Evolutionary conservation across 2,888 invertebrate species (phyloP).

Genomic region (Euclidia mi): DNA sequence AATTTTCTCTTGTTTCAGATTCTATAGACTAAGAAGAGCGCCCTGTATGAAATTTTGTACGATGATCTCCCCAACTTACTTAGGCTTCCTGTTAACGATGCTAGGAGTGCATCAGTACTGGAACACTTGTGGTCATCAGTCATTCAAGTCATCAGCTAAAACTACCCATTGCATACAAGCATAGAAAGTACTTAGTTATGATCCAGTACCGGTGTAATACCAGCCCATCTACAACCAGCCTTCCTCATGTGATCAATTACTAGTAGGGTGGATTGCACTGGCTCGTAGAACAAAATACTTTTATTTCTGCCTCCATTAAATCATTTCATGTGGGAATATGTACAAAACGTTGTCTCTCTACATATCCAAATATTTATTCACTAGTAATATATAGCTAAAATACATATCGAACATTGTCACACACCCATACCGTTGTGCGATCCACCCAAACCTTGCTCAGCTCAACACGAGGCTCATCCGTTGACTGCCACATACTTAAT

Average conservation of each 20-base stretch:
- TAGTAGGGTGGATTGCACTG: constrained; percentile 37
- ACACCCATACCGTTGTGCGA: constrained; percentile 19
- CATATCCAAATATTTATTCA: neutral
- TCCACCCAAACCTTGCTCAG: constrained; percentile 44
- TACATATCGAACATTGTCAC: constrained; percentile 16
- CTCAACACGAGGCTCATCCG: constrained; percentile 35
- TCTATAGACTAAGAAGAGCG: constrained; percentile 55
- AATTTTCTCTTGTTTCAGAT: constrained; percentile 58
- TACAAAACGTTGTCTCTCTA: neutral
- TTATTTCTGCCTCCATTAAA: neutral
- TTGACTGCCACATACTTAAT: constrained; percentile 43
- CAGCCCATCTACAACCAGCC: constrained; percentile 14
- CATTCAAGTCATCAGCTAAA: no score
- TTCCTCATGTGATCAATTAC: constrained; percentile 38
- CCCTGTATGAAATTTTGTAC: constrained; percentile 30
- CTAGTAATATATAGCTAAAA: neutral
- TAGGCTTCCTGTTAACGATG: neutral
- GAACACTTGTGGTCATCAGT: no score
- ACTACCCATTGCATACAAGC: no score
- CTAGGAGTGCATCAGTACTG: neutral
- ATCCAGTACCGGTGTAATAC: neutral
- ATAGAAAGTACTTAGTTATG: no score
- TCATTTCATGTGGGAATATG: no score
- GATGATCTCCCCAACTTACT: constrained; percentile 45
- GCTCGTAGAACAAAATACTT: neutral